Evolutionary conservation across 2,797 vertebrate genomes (phyloP), one percentile per base, ranked within the genome.

Genomic region (Luscinia megarhynchos): DNA sequence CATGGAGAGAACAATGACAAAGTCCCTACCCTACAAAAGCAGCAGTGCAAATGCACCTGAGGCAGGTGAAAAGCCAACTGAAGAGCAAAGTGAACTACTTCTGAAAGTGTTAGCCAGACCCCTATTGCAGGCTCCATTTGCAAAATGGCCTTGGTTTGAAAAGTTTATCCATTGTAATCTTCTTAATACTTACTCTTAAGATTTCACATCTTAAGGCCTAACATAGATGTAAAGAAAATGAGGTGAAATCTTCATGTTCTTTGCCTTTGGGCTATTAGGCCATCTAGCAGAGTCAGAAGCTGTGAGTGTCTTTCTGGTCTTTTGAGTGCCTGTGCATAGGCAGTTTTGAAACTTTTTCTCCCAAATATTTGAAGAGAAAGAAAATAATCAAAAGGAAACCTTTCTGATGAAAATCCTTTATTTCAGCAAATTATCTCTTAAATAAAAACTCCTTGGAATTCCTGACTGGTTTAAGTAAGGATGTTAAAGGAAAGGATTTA

Each of bases 251-350:
- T 84, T 40, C 9, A 14, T 46, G 27, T 27, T 75, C 13, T 63
- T 91, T 85, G 40, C 30, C 72, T 74, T 68, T 0, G 2, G 50
- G 12, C 68, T 38, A 1, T 40, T 55, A 74, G 53, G 10, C 36
- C 38, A 30, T 16, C 29, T 48, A 77, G 34, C 17, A 45, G 90
- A 70, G 27, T 36, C 30, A 51, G 76, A 67, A 82, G 54, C 32
- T n/a, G 3, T 0, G 0, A 17, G 3, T 68, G 11, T 50, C 6
- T 83, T 63, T 40, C 11, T 74, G 40, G 40, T 59, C 40, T 81
- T 82, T 59, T 77, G 21, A 73, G 66, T 77, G 59, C 34, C 40
- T 64, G 12, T 68, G 48, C 21, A 36, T 15, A 83, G 53, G 30
- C 14, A 59, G 10, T 48, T 81, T 75, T 81, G 29, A 72, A 64